Evolutionary conservation across 2,888 invertebrate species (phyloP), one percentile per base, ranked within the genome.

Genomic region (Cecidostiba fungosa): DNA sequence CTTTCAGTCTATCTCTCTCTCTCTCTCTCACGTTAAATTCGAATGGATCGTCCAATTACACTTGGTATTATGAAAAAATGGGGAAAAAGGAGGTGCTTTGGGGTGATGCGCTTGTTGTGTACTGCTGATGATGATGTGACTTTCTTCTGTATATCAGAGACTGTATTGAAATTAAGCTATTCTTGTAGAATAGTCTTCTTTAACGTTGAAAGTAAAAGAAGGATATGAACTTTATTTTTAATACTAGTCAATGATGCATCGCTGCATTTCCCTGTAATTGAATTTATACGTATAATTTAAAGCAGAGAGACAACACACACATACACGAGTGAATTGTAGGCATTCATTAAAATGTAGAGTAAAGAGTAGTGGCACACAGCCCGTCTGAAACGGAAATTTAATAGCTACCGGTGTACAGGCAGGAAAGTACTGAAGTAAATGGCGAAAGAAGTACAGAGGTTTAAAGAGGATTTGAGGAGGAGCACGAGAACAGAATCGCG

Each of bases 381-480:
- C 5, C 36, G 47, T n/a, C 70, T 43, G 14, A 50, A 72, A 72
- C 43, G 54, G 54, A 50, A 79, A 70, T 79, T 79, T 72, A 72
- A 79, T 79, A 79, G 70, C 23, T 29, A 70, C 29, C 29, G n/a
- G 26, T 79, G 70, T 79, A 50, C 36, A 16, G n/a, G 6, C n/a
- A 0, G 29, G 50, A 32, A 50, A 69, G 16, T 19, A 32, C 29
- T 23, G 29, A 72, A 79, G 70, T 50, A 70, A 70, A 79, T 54
- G 79, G 79, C n/a, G 32, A 72, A 79, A 70, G 79, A 79, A 79
- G 79, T 50, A 54, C 26, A 50, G 50, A 14, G 70, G 32, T 79
- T 79, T 79, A 79, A 79, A 72, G 72, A 72, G 79, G 79, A 79
- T 79, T 79, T 79, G 70, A 54, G 23, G 70, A 79, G 70, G 29